phyloP scores from a whole-genome alignment of 2,113 vertebrate genomes.

The Chaenogobius annularis region DNA sequence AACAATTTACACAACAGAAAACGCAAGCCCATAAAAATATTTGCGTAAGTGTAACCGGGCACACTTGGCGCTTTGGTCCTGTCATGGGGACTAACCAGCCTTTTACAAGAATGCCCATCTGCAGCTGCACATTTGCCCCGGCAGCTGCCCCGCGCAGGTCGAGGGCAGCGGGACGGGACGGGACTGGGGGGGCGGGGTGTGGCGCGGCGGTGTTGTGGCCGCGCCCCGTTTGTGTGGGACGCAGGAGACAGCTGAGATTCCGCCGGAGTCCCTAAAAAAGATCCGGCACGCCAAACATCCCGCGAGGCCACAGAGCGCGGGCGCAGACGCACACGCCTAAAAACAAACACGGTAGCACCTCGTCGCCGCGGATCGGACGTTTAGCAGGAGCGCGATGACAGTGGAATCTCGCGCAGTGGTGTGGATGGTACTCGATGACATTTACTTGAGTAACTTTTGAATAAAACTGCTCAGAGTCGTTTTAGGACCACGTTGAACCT shows the following conservation, averaged over 20 bases:
- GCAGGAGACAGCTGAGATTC: conserved; percentile 79
- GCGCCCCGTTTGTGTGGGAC: conserved; percentile 64
- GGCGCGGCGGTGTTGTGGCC: conserved; percentile 62
- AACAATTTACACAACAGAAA: background rate
- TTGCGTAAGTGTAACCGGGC: background rate
- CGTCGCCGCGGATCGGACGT: conserved; percentile 33
- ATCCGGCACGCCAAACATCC: conserved; percentile 77
- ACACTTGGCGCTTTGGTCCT: conserved; percentile 20
- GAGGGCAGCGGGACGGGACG: conserved; percentile 25
- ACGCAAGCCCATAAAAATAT: background rate
- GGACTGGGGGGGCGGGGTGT: conserved; percentile 40
- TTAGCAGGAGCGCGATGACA: conserved; percentile 40
- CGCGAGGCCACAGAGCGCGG: conserved; percentile 33
- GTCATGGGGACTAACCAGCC: conserved; percentile 65
- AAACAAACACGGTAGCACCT: conserved; percentile 61
- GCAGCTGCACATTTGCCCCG: conserved; percentile 62
- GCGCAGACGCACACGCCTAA: conserved; percentile 47
- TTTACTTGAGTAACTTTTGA: too few relatives aligned
- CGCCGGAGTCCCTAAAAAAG: conserved; percentile 68
- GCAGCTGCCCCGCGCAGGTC: conserved; percentile 54
- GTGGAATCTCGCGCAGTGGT: background rate
- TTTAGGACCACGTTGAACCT: too few relatives aligned
- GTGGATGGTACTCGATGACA: too few relatives aligned
- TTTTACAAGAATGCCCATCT: conserved; percentile 75
- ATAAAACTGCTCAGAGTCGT: too few relatives aligned